A percentile compares a stretch with the other conserved stretches of the same genome.
Conservation (phyloP, 2,888 invertebrate genomes). For the Electrophaes corylata region DNA sequence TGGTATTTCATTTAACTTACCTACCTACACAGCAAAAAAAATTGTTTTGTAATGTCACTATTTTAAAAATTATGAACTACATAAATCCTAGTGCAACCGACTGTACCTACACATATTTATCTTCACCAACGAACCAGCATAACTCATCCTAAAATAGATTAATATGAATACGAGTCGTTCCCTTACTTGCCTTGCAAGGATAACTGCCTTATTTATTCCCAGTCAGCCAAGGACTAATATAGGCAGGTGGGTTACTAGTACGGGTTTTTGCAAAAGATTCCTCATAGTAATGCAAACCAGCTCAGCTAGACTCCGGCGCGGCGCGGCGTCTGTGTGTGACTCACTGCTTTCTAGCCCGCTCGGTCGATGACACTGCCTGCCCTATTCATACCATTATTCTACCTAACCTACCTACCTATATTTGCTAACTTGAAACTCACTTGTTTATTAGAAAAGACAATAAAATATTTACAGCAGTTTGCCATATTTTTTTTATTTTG, state of each 20-base stretch:
- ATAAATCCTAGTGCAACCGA: too few relatives aligned
- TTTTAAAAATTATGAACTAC: too few relatives aligned
- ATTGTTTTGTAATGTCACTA: too few relatives aligned
- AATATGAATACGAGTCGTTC: background rate
- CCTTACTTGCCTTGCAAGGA: slow-evolving; percentile 22
- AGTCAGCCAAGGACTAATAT: slow-evolving; percentile 21
- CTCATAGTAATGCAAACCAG: slow-evolving; percentile 9
- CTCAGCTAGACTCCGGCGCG: slow-evolving; percentile 15
- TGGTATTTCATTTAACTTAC: too few relatives aligned
- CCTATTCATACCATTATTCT: slow-evolving; percentile 29
- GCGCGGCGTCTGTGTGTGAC: slow-evolving; percentile 20
- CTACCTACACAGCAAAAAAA: too few relatives aligned
- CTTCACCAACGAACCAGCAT: background rate
- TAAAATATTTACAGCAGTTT: background rate
- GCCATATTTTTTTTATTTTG: too few relatives aligned
- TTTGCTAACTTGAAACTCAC: background rate
- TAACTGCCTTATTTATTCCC: slow-evolving; percentile 21
- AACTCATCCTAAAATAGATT: slow-evolving; percentile 12
- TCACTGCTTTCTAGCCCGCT: slow-evolving; percentile 42
- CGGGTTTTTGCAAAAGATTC: slow-evolving; percentile 32
- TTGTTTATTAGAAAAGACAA: background rate
- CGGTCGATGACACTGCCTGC: slow-evolving; percentile 41
- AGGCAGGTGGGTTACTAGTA: slow-evolving; percentile 30
- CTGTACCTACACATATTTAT: background rate
- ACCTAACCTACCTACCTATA: too few relatives aligned